Percentiles rank a stretch among this genome's conserved stretches.
Evolutionary conservation across 2,113 vertebrate species (phyloP).

Genomic region (Struthio camelus): DNA sequence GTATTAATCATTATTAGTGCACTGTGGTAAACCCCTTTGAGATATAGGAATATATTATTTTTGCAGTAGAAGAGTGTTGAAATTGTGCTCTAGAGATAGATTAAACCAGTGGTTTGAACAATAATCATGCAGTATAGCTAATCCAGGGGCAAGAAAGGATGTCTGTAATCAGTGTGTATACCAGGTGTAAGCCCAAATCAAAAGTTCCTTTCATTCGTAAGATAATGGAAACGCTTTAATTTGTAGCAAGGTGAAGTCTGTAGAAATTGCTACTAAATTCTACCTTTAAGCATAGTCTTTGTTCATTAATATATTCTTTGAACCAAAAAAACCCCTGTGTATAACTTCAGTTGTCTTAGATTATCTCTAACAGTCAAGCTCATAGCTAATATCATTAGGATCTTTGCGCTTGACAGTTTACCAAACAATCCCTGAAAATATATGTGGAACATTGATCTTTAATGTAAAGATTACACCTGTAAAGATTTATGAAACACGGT

Average conservation of each 20-base stretch:
- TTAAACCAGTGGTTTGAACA: not conserved
- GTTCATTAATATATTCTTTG: not conserved
- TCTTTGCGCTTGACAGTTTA: not conserved
- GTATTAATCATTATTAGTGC: not conserved
- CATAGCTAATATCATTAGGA: not conserved
- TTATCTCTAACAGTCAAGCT: not conserved
- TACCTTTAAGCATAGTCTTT: not conserved
- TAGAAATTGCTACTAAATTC: not conserved
- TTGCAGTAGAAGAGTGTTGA: not conserved
- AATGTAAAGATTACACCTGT: not conserved
- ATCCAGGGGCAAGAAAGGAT: no score
- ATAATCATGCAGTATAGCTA: not conserved
- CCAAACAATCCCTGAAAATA: not conserved
- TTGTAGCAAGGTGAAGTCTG: not conserved
- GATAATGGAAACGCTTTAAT: not conserved
- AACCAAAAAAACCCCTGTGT: not conserved
- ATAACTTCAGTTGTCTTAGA: not conserved
- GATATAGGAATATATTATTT: not conserved
- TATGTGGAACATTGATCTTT: not conserved
- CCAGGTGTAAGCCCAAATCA: not conserved
- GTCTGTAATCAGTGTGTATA: not conserved
- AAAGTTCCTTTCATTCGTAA: not conserved
- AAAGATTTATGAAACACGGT: not conserved
- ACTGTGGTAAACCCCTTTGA: not conserved
- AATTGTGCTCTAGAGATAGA: not conserved